Conservation (phyloP, 1,140 invertebrate species). For the Onthophagus taurus region DNA sequence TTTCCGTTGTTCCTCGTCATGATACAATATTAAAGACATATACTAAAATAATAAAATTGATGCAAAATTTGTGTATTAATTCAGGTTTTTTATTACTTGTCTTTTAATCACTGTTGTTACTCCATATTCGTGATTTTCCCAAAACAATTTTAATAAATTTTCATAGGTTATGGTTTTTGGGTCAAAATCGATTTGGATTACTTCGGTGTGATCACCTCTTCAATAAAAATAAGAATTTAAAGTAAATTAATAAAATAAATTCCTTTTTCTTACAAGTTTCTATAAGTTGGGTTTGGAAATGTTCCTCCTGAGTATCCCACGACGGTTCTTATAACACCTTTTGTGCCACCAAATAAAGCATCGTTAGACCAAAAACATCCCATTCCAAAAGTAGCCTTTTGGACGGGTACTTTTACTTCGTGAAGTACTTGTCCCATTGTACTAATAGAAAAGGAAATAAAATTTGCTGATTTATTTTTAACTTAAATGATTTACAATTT, state of each 20-base stretch:
- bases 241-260: neutral
- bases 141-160: slow-evolving; percentile 76
- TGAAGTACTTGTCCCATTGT: slow-evolving; percentile 30
- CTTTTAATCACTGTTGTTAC: slow-evolving; percentile 67
- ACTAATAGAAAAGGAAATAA: slow-evolving; percentile 1
- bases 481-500: too few relatives aligned
- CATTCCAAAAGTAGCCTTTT: slow-evolving; percentile 82
- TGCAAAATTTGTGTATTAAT: neutral
- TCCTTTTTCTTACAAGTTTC: slow-evolving; percentile 76
- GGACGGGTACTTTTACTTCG: slow-evolving; percentile 28
- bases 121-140: slow-evolving; percentile 84
- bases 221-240: slow-evolving; percentile 1
- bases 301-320: slow-evolving; percentile 92
- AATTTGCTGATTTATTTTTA: too few relatives aligned
- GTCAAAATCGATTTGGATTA: slow-evolving; percentile 85
- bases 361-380: slow-evolving; percentile 97
- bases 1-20: slow-evolving; percentile 74
- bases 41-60: slow-evolving; percentile 55
- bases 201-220: slow-evolving; percentile 89
- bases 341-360: slow-evolving; percentile 74
- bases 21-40: slow-evolving; percentile 86
- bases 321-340: slow-evolving; percentile 78
- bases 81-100: slow-evolving; percentile 48
- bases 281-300: slow-evolving; percentile 72
- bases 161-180: slow-evolving; percentile 64